A percentile compares a stretch with the other conserved stretches of the same genome.
Conservation (phyloP, 2,113 vertebrate species). For the Caranx ignobilis region DNA sequence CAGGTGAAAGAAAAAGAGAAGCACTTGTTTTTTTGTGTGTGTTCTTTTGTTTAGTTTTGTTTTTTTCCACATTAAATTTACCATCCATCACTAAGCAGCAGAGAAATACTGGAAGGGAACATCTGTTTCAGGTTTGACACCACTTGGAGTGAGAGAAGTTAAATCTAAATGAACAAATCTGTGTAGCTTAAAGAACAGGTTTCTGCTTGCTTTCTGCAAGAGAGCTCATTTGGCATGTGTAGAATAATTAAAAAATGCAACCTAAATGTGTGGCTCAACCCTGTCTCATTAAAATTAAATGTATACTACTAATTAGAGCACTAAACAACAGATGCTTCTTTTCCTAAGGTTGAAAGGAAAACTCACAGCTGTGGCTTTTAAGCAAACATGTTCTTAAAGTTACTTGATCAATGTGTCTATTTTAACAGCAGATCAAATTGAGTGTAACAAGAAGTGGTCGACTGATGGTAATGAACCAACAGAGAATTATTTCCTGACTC, state of each 20-base stretch:
- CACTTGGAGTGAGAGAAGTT: slow-evolving; percentile 17
- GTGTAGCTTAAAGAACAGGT: slow-evolving; percentile 1
- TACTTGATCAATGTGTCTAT: not conserved
- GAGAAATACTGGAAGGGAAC: slow-evolving; percentile 42
- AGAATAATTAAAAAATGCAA: slow-evolving; percentile 9
- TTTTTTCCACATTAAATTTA: slow-evolving; percentile 56
- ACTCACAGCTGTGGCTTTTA: not conserved
- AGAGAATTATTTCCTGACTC: too few species aligned
- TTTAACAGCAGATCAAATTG: too few species aligned
- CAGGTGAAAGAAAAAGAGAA: slow-evolving; percentile 43
- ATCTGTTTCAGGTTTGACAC: slow-evolving; percentile 58
- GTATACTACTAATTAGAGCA: not conserved
- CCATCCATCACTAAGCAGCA: slow-evolving; percentile 50
- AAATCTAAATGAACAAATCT: slow-evolving; percentile 9
- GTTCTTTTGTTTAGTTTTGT: not conserved
- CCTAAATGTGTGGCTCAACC: not conserved
- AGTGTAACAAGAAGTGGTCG: too few species aligned
- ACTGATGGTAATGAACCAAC: too few species aligned
- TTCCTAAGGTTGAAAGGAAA: not conserved
- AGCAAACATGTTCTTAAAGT: not conserved
- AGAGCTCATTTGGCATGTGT: not conserved
- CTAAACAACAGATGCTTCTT: not conserved
- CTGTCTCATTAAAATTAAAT: not conserved
- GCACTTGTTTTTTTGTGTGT: not conserved
- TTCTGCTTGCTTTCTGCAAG: not conserved